Evolutionary conservation across 53 echinoderm and acorn worm genomes (phyloP).

Genomic region (Paracentrotus lividus): DNA sequence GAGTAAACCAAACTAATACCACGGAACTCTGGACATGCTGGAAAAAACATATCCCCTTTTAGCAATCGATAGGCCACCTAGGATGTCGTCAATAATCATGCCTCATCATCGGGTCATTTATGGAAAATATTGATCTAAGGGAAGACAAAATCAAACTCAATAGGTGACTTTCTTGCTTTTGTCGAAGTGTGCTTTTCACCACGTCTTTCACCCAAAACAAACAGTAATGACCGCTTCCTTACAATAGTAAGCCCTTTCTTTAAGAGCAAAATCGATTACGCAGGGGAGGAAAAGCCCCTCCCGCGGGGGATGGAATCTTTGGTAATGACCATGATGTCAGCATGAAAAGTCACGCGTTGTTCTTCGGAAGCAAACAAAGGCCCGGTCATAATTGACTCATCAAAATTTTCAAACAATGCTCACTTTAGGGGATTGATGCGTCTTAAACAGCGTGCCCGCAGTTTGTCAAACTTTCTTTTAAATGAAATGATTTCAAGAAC

Average conservation of each 20-base stretch:
- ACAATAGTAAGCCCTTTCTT: neutral
- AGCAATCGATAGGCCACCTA: slow-evolving; percentile 26
- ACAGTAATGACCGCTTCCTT: slow-evolving; percentile 47
- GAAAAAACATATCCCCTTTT: neutral
- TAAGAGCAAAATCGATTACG: neutral
- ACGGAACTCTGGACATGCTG: no score
- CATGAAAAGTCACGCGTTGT: slow-evolving; percentile 43
- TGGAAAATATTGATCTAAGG: neutral
- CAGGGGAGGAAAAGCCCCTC: neutral
- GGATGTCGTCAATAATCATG: neutral
- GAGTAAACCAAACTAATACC: no score
- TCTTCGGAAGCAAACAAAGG: neutral
- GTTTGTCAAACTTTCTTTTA: slow-evolving; percentile 41
- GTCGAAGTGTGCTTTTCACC: slow-evolving; percentile 11
- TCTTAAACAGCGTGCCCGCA: slow-evolving; percentile 14
- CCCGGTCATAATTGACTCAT: slow-evolving; percentile 36
- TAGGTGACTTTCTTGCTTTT: slow-evolving; percentile 23
- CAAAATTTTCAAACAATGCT: slow-evolving; percentile 24
- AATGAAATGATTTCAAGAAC: neutral
- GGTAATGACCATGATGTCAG: neutral
- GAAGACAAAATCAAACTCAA: neutral
- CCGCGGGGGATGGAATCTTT: neutral
- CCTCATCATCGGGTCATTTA: slow-evolving; percentile 21
- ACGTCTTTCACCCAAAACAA: slow-evolving; percentile 45
- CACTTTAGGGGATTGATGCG: slow-evolving; percentile 9